Evolutionary conservation across 2,888 invertebrate genomes (phyloP).

Genomic region (Drosophila acutilabella): DNA sequence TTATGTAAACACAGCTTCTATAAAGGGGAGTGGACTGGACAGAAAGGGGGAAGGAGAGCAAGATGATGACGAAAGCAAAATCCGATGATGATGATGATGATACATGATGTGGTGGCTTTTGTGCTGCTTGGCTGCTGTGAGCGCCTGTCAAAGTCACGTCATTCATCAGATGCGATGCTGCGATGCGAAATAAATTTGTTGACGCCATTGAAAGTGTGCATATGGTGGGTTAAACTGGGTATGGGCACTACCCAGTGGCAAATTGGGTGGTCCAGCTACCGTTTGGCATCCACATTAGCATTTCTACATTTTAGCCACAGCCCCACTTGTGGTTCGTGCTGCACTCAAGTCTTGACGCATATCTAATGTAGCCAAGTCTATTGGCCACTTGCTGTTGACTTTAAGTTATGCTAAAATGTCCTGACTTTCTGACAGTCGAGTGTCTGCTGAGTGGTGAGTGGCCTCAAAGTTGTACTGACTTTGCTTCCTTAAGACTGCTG

Average conservation of each 20-base stretch:
- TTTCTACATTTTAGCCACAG: conserved; percentile 7
- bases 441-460: neutral
- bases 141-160: conserved; percentile 63
- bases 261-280: conserved; percentile 40
- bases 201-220: conserved; percentile 65
- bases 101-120: conserved; percentile 23
- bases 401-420: conserved; percentile 29
- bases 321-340: conserved; percentile 20
- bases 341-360: conserved; percentile 39
- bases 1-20: conserved; percentile 66
- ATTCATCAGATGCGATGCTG: conserved; percentile 67
- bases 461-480: conserved; percentile 14
- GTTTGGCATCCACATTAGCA: conserved; percentile 36
- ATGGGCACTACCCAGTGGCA: conserved; percentile 1
- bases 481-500: conserved; percentile 2
- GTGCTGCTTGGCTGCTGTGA: conserved; percentile 9
- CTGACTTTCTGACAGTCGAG: conserved; percentile 1
- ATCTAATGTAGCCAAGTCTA: conserved; percentile 30
- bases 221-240: conserved; percentile 26
- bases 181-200: conserved; percentile 73
- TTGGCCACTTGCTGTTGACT: conserved; percentile 27
- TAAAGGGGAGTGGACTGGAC: neutral
- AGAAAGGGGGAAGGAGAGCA: neutral
- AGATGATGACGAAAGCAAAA: conserved; percentile 51
- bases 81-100: conserved; percentile 24